A percentile compares a stretch with the other conserved stretches of the same genome.
phyloP scores from a whole-genome alignment of 2,113 vertebrate genomes.

The Mesembrinibis cayennensis region DNA sequence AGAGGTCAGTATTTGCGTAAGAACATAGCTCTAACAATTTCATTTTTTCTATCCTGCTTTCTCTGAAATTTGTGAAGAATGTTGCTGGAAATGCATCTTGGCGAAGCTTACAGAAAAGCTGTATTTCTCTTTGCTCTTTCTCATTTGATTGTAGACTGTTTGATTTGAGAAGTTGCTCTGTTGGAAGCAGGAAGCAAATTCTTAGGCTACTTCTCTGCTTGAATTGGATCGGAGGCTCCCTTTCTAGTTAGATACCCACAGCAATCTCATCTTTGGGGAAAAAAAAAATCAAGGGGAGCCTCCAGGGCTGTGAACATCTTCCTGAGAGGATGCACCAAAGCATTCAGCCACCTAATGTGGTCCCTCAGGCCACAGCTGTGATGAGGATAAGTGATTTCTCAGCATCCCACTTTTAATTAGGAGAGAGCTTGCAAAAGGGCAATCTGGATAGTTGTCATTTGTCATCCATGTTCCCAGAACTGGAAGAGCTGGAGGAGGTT shows the following conservation, averaged over 20 bases:
- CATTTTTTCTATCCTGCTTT: background rate
- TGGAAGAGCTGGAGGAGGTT: background rate
- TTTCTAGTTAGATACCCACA: background rate
- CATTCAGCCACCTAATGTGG: fast-evolving
- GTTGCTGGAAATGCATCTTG: background rate
- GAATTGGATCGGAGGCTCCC: background rate
- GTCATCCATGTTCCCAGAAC: background rate
- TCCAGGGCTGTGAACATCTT: background rate
- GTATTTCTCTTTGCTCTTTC: background rate
- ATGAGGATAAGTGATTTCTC: background rate
- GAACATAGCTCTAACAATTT: background rate
- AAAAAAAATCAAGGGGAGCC: background rate
- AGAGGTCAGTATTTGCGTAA: background rate
- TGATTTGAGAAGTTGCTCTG: background rate
- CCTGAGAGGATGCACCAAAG: background rate
- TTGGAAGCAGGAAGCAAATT: background rate
- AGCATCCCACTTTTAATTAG: background rate
- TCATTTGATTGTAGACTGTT: background rate
- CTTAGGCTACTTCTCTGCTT: background rate
- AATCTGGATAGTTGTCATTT: background rate
- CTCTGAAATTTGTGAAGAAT: background rate
- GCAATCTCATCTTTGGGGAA: too few relatives aligned
- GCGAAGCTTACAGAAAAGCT: background rate
- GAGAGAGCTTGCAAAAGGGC: background rate
- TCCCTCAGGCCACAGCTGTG: background rate